Percentiles rank a stretch among this genome's conserved stretches.
These are phyloP conservation scores for Linurgus olivaceus DNA, from an alignment of 2,797 vertebrate species.

Conservation along the genomic window DNA sequence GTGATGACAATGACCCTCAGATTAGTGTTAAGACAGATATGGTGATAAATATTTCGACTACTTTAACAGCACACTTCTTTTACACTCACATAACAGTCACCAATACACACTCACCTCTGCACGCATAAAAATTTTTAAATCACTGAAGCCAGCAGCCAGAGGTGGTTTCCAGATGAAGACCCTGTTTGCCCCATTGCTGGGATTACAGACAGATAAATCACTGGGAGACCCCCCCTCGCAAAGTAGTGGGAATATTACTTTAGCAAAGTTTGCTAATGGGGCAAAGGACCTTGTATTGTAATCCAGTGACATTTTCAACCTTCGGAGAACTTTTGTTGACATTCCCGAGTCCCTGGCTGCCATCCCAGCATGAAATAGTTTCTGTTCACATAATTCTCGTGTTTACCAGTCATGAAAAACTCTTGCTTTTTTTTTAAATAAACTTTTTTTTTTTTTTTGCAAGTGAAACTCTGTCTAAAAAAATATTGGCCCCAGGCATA, in stretches of 20 bases:
- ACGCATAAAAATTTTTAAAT: not conserved
- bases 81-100: not conserved
- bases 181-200: not conserved
- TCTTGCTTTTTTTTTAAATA: slow-evolving; percentile 70
- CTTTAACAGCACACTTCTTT: not conserved
- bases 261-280: slow-evolving; percentile 62
- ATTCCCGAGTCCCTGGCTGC: slow-evolving; percentile 79
- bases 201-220: slow-evolving; percentile 14
- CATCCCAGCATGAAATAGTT: slow-evolving; percentile 82
- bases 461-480: slow-evolving; percentile 78
- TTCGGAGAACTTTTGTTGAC: slow-evolving; percentile 78
- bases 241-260: slow-evolving; percentile 45
- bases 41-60: not conserved
- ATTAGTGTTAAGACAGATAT: not conserved
- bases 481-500: slow-evolving; percentile 80
- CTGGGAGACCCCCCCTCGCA: not conserved
- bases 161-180: slow-evolving; percentile 12
- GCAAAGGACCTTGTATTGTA: slow-evolving; percentile 80
- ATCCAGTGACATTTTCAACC: slow-evolving; percentile 80
- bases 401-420: slow-evolving; percentile 83
- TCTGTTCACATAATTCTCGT: slow-evolving; percentile 81
- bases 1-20: not conserved
- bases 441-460: slow-evolving; percentile 60
- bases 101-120: not conserved
- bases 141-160: not conserved